A percentile compares a stretch with the other conserved stretches of the same genome.
phyloP scores from a whole-genome alignment of 2,113 vertebrate genomes.

The Chroicocephalus ridibundus region DNA sequence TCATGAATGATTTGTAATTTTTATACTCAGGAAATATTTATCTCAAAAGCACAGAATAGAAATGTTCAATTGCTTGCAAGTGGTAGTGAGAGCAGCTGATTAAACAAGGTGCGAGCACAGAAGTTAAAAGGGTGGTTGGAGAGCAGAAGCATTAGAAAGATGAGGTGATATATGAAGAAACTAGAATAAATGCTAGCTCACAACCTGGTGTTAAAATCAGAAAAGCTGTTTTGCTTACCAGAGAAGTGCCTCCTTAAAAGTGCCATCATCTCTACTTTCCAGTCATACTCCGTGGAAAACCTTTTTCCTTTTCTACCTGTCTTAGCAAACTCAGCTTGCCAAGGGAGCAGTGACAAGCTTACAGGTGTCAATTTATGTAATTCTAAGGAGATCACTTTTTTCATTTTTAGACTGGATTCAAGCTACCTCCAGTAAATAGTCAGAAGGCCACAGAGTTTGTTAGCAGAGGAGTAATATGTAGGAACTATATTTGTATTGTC shows the following conservation, averaged over 20 bases:
- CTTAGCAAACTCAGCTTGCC: background rate
- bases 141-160: background rate
- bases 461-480: background rate
- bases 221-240: background rate
- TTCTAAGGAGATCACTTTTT: background rate
- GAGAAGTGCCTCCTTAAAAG: background rate
- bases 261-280: background rate
- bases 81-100: background rate
- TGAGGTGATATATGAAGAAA: background rate
- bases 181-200: background rate
- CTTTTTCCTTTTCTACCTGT: background rate
- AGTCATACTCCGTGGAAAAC: background rate
- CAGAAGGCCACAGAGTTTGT: background rate
- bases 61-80: background rate
- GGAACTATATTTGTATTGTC: background rate
- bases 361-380: background rate
- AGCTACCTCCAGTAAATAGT: background rate
- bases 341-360: background rate
- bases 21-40: background rate
- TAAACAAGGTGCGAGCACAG: background rate
- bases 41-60: background rate
- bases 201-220: background rate
- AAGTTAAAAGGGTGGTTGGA: background rate
- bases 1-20: background rate
- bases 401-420: background rate